phyloP scores from a whole-genome alignment of 2,797 vertebrate genomes.

The Remorina albescens region DNA sequence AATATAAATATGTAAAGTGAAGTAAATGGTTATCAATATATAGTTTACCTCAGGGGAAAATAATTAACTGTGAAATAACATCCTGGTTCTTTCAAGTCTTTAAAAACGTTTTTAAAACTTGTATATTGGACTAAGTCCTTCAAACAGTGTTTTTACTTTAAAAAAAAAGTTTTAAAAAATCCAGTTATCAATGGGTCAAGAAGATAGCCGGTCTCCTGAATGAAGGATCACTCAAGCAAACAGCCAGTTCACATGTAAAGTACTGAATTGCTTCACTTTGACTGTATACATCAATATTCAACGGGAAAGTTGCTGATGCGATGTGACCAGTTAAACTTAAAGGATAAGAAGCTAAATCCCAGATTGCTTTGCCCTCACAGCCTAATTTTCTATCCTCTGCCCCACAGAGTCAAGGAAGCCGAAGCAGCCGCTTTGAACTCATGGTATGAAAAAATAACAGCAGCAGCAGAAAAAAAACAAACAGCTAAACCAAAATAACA shows the following conservation, averaged over 20 bases:
- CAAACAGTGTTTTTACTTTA: too few species aligned
- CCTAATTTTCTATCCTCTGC: constrained; percentile 36
- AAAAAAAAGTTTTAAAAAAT: neutral
- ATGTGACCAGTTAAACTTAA: neutral
- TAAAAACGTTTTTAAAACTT: too few species aligned
- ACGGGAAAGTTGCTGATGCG: constrained; percentile 5
- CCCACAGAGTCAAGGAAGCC: constrained; percentile 20
- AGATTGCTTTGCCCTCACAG: constrained; percentile 35
- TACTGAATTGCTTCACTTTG: neutral
- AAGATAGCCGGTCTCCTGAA: neutral
- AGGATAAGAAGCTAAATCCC: constrained; percentile 4
- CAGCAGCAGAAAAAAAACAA: constrained; percentile 13
- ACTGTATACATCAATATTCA: neutral
- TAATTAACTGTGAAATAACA: neutral
- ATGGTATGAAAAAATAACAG: constrained; percentile 54
- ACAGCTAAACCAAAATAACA: constrained; percentile 51
- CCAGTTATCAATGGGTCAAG: neutral
- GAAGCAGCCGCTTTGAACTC: constrained; percentile 64
- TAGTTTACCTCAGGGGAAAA: neutral
- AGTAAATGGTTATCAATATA: neutral
- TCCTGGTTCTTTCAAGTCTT: neutral
- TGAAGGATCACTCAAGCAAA: neutral
- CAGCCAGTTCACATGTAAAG: neutral
- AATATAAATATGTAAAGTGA: neutral
- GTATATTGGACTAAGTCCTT: too few species aligned